phyloP scores from a whole-genome alignment of 2,113 vertebrate genomes.

The Oxyura jamaicensis region DNA sequence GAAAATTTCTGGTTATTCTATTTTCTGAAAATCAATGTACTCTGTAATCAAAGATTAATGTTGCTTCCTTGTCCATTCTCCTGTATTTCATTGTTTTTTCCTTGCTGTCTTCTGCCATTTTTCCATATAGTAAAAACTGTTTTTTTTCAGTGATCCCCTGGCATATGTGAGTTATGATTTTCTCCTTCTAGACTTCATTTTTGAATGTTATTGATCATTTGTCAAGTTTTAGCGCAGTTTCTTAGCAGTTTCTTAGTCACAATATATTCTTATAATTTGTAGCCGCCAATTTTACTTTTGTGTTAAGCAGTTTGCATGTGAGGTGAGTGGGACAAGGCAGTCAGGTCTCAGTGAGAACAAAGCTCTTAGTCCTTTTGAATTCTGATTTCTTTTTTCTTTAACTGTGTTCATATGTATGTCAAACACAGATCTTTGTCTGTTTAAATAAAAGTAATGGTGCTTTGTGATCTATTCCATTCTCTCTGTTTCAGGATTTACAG shows the following conservation, averaged over 20 bases:
- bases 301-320: neutral
- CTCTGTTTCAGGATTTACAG: neutral
- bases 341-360: neutral
- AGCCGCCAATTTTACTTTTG: neutral
- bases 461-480: constrained; percentile 25
- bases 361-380: neutral
- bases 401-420: neutral
- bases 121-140: neutral
- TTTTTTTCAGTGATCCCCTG: neutral
- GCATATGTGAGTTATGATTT: neutral
- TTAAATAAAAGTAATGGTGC: constrained; percentile 31
- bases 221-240: neutral
- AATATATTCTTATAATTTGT: neutral
- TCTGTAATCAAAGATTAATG: neutral
- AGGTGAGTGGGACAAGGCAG: neutral
- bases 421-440: neutral
- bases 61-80: neutral
- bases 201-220: neutral
- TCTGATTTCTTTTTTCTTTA: neutral
- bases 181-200: neutral
- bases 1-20: neutral
- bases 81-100: neutral
- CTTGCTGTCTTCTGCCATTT: neutral
- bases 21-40: neutral
- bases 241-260: neutral